These are phyloP conservation scores for Aphis craccivora DNA, from an alignment of 1,140 invertebrate genomes.

Conservation along the genomic window DNA sequence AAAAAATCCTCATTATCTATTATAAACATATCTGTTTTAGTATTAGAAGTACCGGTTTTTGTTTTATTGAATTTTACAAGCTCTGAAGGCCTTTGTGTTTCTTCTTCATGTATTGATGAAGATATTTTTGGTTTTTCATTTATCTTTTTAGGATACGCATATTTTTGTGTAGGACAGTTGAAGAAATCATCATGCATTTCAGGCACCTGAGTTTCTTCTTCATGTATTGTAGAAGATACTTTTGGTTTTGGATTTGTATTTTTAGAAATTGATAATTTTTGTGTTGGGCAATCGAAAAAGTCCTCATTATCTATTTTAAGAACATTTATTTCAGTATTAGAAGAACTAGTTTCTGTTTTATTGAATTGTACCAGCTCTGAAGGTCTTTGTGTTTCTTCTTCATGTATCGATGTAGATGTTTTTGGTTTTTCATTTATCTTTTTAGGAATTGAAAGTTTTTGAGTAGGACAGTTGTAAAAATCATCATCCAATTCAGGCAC, in stretches of 20 bases:
- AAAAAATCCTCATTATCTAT: no score
- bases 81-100: background rate
- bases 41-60: background rate
- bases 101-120: background rate
- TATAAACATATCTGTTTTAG: background rate
- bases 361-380: background rate
- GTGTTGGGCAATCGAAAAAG: conserved; percentile 3
- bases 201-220: background rate
- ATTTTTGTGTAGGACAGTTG: conserved; percentile 19
- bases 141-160: background rate
- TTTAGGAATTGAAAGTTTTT: background rate
- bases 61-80: background rate
- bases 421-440: background rate
- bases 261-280: background rate
- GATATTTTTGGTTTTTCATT: background rate
- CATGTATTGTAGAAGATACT: background rate
- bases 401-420: background rate
- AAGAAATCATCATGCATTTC: conserved; percentile 33
- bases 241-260: background rate
- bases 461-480: conserved; percentile 36
- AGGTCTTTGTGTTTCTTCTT: background rate
- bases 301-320: background rate
- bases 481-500: background rate
- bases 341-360: background rate
- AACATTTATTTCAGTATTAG: background rate